Evolutionary conservation across 2,888 invertebrate species (phyloP).

Genomic region (Deladenus siricidicola): DNA sequence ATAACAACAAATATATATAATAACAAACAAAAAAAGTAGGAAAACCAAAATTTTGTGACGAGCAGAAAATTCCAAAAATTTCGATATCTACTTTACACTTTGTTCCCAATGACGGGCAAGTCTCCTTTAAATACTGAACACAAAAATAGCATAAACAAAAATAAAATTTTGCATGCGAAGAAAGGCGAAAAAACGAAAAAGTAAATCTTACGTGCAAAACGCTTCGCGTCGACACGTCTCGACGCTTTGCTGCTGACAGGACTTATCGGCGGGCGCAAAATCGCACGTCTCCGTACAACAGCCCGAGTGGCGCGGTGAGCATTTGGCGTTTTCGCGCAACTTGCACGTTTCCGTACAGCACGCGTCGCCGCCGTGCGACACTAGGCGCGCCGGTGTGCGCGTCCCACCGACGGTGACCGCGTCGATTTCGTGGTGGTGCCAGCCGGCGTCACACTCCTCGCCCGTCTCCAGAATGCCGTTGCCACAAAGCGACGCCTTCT

Average conservation of each 20-base stretch:
- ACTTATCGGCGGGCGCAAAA: conserved; percentile 3
- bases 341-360: conserved; percentile 25
- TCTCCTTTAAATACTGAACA: too few relatives aligned
- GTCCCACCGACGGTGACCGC: conserved; percentile 8
- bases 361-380: conserved; percentile 15
- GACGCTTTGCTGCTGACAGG: conserved; percentile 21
- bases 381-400: conserved; percentile 29
- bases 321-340: conserved; percentile 17
- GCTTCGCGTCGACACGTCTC: conserved; percentile 25
- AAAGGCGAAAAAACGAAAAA: too few relatives aligned
- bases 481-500: conserved; percentile 27
- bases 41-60: too few relatives aligned
- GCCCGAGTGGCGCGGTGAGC: conserved; percentile 31
- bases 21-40: too few relatives aligned
- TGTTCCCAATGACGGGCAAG: too few relatives aligned
- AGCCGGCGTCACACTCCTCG: conserved; percentile 31
- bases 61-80: too few relatives aligned
- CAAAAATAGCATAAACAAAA: too few relatives aligned
- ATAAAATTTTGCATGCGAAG: too few relatives aligned
- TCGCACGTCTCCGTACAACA: conserved; percentile 24
- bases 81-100: too few relatives aligned
- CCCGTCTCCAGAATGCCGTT: conserved; percentile 34
- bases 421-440: conserved; percentile 4
- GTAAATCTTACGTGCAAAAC: conserved; percentile 26
- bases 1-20: neutral